Conservation (phyloP, 2,113 vertebrate species). For the Toxotes chatareus region DNA sequence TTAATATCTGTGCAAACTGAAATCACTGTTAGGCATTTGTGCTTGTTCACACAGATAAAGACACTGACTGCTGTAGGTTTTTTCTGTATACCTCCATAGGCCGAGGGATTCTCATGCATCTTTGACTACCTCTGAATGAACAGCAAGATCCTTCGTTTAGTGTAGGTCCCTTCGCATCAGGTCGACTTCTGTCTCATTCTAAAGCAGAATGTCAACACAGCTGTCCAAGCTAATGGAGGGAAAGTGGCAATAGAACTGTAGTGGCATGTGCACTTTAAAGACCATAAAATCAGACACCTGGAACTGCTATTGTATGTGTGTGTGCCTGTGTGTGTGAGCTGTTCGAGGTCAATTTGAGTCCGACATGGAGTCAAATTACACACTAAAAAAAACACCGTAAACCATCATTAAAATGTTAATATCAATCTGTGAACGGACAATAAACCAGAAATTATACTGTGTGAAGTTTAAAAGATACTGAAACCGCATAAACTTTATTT, state of each 20-base stretch:
- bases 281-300: neutral
- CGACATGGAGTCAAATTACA: neutral
- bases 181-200: neutral
- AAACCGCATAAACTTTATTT: neutral
- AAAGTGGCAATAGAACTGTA: neutral
- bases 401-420: neutral
- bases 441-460: neutral
- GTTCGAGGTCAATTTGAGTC: neutral
- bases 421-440: neutral
- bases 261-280: slow-evolving; percentile 9
- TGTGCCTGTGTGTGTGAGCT: neutral
- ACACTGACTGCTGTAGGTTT: too few species aligned
- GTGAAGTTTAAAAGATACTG: neutral
- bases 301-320: neutral
- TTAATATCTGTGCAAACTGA: too few species aligned
- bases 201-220: slow-evolving; percentile 16
- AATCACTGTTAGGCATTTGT: too few species aligned
- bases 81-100: too few species aligned
- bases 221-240: slow-evolving; percentile 9
- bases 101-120: too few species aligned
- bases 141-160: neutral
- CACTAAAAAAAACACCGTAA: neutral
- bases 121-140: neutral
- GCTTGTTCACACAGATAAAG: too few species aligned
- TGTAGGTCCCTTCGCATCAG: neutral